Percentiles rank a stretch among this genome's conserved stretches.
Evolutionary conservation across 2,888 invertebrate species (phyloP).

Genomic region (Melanostoma mellinum): DNA sequence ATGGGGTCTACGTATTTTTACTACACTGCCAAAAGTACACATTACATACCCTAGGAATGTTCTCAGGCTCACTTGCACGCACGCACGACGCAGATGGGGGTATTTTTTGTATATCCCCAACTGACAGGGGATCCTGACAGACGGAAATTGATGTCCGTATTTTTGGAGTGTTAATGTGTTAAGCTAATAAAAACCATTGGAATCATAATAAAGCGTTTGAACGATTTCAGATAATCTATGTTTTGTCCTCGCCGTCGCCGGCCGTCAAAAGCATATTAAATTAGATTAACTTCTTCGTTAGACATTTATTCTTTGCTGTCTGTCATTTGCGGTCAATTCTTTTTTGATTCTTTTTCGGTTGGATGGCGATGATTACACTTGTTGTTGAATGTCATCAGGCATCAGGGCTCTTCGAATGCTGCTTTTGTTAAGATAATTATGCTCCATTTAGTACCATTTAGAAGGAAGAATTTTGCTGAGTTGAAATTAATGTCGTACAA

Average conservation of each 20-base stretch:
- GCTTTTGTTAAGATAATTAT: too few species aligned
- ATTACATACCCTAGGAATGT: neutral
- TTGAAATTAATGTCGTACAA: too few species aligned
- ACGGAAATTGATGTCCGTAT: conserved; percentile 69
- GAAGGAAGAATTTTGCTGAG: too few species aligned
- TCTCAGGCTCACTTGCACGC: neutral
- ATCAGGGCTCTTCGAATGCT: neutral
- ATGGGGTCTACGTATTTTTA: too few species aligned
- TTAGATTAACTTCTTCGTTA: conserved; percentile 60
- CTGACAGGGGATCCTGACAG: conserved; percentile 64
- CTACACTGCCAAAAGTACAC: too few species aligned
- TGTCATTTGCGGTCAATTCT: conserved; percentile 26
- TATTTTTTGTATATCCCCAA: conserved; percentile 18
- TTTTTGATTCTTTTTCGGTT: conserved; percentile 9
- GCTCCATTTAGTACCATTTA: too few species aligned
- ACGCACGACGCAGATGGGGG: neutral
- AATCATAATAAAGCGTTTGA: conserved; percentile 71
- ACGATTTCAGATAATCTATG: conserved; percentile 64
- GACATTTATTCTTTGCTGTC: conserved; percentile 43
- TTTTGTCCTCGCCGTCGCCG: conserved; percentile 29
- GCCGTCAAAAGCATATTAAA: conserved; percentile 56
- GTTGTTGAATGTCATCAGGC: conserved; percentile 11
- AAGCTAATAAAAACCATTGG: conserved; percentile 70
- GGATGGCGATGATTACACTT: conserved; percentile 23
- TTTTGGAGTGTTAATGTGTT: conserved; percentile 69